A percentile compares a stretch with the other conserved stretches of the same genome.
These are phyloP conservation scores for Halcyon badia DNA, from an alignment of 2,797 vertebrate genomes.

Conservation along the genomic window DNA sequence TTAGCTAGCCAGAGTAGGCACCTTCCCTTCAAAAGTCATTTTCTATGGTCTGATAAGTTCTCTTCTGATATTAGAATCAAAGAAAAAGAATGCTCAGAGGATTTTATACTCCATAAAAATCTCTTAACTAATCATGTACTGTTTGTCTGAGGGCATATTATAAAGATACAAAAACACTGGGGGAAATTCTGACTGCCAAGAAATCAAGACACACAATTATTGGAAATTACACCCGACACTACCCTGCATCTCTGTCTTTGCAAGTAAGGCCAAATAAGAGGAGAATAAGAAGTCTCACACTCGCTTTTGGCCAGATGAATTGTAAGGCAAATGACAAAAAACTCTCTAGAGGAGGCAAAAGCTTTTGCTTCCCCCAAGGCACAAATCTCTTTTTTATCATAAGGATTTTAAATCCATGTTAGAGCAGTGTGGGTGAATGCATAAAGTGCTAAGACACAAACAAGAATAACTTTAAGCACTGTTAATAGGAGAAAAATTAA, in stretches of 20 bases:
- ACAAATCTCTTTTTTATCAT: not conserved
- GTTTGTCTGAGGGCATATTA: not conserved
- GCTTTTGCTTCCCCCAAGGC: not conserved
- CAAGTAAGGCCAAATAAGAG: not conserved
- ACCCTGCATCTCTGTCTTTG: not conserved
- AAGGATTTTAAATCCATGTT: not conserved
- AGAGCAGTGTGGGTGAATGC: not conserved
- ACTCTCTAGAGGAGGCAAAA: not conserved
- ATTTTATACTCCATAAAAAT: not conserved
- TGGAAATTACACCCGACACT: not conserved
- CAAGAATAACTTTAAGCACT: not conserved
- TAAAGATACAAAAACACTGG: not conserved
- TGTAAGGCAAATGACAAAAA: not conserved
- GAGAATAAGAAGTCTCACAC: not conserved
- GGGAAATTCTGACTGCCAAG: not conserved
- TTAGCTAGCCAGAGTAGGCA: not conserved
- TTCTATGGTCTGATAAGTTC: not conserved
- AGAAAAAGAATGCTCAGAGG: not conserved
- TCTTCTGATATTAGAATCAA: not conserved
- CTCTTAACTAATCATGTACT: not conserved
- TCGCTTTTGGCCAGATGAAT: not conserved
- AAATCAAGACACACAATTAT: not conserved
- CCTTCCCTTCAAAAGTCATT: not conserved
- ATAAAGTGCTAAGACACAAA: not conserved
- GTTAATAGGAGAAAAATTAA: not conserved